Conservation (phyloP, 2,113 vertebrate genomes). For the Climacteris rufus region DNA sequence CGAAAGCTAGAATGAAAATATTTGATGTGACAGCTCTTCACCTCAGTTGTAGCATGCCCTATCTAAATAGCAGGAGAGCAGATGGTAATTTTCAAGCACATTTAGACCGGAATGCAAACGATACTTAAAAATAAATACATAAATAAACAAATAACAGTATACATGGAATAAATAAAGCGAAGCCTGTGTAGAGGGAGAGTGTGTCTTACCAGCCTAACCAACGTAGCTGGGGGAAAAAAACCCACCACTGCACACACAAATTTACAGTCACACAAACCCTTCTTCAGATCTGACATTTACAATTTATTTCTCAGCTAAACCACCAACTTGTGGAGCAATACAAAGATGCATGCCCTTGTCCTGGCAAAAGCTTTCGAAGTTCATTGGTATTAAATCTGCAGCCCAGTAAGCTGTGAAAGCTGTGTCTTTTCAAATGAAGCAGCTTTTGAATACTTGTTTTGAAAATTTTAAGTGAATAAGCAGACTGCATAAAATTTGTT, state of each 20-base stretch:
- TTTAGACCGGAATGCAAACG: slow-evolving; percentile 60
- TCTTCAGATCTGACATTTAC: neutral
- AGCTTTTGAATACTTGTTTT: neutral
- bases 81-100: slow-evolving; percentile 72
- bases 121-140: slow-evolving; percentile 64
- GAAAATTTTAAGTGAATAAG: slow-evolving; percentile 24
- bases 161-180: slow-evolving; percentile 50
- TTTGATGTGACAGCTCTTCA: slow-evolving; percentile 71
- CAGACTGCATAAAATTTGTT: slow-evolving; percentile 7
- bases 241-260: neutral
- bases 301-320: slow-evolving; percentile 45
- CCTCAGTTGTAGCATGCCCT: slow-evolving; percentile 65
- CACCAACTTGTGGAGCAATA: neutral
- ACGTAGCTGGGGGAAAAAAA: neutral
- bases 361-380: neutral
- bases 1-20: slow-evolving; percentile 68
- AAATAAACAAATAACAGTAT: slow-evolving; percentile 59
- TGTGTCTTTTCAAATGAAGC: neutral
- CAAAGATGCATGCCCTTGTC: neutral
- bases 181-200: neutral
- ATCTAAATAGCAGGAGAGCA: slow-evolving; percentile 70
- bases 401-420: neutral
- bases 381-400: neutral
- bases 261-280: neutral
- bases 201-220: neutral